Base-by-base conservation (phyloP, 2,888 invertebrate species). In the Tanypteryx hageni region DNA sequence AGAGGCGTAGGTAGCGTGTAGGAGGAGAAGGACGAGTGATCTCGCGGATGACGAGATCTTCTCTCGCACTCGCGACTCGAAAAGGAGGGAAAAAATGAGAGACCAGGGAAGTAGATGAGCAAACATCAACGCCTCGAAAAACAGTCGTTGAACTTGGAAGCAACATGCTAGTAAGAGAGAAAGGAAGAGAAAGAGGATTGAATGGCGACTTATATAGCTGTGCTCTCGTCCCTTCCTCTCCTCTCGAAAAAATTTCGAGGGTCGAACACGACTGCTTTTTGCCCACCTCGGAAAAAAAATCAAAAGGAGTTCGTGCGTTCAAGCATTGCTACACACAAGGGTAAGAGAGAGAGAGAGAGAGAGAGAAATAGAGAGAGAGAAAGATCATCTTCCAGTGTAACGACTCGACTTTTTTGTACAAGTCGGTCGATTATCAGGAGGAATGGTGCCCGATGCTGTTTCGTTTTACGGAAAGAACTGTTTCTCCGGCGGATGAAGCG, bases 391-490 rank as follows among this genome's bases (percentile, higher is more conserved):
- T 76, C 27, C 9, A n/a, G 76, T 76, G 76, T 27, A 76, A 76
- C 11, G 27, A 68, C 18, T 68, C 68, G 76, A 76, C 76, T 76
- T 76, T 68, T 76, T 76, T 44, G 1, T 27, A 76, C 76, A 76
- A 76, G 76, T 76, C 76, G 13, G 76, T 76, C 68, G n/a, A n/a
- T 76, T 76, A 76, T 27, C 27, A 76, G 76, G 22, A 68, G 68
- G 68, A 22, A 22, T 10, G 76, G 22, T 22, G 76, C 76, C 18
- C n/a, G 76, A 27, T 22, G 76, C 76, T 11, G 22, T 76, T 22
- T 76, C 76, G 76, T 76, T 76, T 44, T 76, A 76, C 22, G 76
- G 22, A 76, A 76, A 27, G 76, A 76, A 22, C 22, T 44, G 44
- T 76, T 76, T 76, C 22, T 27, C 22, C 76, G 22, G 76, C 13